A percentile compares a stretch with the other conserved stretches of the same genome.
Conservation (phyloP, 1,140 invertebrate genomes). For the Fragariocoptes setiger region DNA sequence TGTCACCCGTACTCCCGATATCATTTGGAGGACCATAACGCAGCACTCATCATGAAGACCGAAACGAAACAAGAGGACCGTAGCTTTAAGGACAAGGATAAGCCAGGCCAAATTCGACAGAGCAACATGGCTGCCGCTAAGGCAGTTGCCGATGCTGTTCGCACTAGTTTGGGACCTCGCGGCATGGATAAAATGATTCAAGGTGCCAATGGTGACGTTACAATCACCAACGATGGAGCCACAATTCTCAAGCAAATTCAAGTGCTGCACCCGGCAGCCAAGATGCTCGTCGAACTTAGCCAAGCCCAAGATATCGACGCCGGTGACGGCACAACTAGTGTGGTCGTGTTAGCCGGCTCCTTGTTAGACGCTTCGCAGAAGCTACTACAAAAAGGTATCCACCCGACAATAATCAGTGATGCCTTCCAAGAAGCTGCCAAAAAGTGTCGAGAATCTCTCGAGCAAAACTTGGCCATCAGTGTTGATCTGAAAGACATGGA, state of each 20-base stretch:
- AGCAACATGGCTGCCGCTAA: conserved; percentile 94
- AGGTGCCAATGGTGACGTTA: conserved; percentile 80
- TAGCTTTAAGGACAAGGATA: conserved; percentile 34
- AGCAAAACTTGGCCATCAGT: conserved; percentile 42
- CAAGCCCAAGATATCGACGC: conserved; percentile 96
- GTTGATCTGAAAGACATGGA: conserved; percentile 59
- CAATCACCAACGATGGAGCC: conserved; percentile 97
- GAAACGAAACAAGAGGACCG: conserved; percentile 3
- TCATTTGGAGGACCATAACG: not conserved
- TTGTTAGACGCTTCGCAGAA: conserved; percentile 76
- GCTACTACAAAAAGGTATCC: conserved; percentile 63
- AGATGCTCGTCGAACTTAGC: conserved; percentile 95
- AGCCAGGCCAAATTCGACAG: conserved; percentile 62
- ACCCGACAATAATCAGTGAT: conserved; percentile 87
- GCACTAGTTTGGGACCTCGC: conserved; percentile 82
- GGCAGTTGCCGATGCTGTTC: conserved; percentile 91
- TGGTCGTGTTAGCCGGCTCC: conserved; percentile 80
- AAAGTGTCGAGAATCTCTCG: conserved; percentile 52
- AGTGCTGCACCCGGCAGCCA: conserved; percentile 89
- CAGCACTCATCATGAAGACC: not conserved
- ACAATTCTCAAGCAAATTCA: conserved; percentile 98
- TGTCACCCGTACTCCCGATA: too few relatives aligned
- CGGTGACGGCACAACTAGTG: conserved; percentile 92
- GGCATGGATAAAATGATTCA: conserved; percentile 99
- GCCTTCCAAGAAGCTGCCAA: conserved; percentile 64